Conservation (phyloP, 2,113 vertebrate genomes). For the Albula glossodonta region DNA sequence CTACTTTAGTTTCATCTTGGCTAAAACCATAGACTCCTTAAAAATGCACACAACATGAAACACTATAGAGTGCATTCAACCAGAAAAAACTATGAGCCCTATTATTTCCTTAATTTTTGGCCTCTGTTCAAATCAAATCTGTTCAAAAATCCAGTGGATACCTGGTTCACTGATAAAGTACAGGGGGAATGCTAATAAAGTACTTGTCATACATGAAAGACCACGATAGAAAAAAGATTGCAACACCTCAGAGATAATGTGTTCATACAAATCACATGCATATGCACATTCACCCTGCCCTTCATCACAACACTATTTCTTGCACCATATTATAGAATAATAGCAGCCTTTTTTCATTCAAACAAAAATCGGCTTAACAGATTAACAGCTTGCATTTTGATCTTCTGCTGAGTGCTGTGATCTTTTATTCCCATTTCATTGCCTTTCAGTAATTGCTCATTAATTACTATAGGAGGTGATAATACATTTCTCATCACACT, state of each 20-base stretch:
- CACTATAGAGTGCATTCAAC: no score
- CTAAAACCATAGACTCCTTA: no score
- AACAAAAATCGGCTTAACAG: background rate
- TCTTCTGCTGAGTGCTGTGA: background rate
- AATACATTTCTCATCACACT: conserved; percentile 50
- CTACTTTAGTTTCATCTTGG: no score
- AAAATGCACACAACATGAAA: no score
- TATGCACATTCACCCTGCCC: background rate
- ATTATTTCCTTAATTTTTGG: background rate
- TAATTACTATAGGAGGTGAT: conserved; percentile 59
- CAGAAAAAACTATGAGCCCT: no score
- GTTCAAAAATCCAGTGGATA: conserved; percentile 7
- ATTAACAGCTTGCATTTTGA: background rate
- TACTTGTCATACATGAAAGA: background rate
- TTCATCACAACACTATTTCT: background rate
- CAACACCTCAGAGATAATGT: background rate
- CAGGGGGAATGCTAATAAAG: background rate
- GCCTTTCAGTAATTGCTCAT: conserved; percentile 48
- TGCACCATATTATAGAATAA: background rate
- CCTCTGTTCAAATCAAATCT: conserved; percentile 11
- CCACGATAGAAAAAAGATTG: background rate
- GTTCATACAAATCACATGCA: background rate
- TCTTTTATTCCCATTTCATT: background rate
- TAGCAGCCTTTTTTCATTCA: background rate
- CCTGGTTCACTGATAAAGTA: background rate